phyloP scores from a whole-genome alignment of 2,888 invertebrate genomes.

The Lasioglossum villosulum region DNA sequence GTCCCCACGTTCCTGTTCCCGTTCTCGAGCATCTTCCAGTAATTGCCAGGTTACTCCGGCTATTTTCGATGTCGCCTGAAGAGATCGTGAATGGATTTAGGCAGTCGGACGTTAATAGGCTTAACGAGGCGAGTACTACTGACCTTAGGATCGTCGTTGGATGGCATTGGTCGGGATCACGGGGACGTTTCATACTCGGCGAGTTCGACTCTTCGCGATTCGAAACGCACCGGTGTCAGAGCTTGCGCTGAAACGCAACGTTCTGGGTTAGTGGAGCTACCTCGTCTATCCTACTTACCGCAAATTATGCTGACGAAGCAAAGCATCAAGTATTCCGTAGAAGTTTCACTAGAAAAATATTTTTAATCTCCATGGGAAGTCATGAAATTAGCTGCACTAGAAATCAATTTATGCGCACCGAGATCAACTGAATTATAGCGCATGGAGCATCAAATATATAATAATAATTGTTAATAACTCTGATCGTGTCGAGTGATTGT shows the following conservation, averaged over 20 bases:
- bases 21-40: neutral
- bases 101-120: constrained; percentile 5
- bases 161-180: constrained; percentile 3
- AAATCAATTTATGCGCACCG: too few relatives aligned
- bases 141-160: constrained; percentile 2
- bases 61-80: constrained; percentile 15
- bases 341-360: neutral
- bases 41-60: constrained; percentile 7
- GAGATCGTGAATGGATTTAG: constrained; percentile 10
- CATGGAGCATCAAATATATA: too few relatives aligned
- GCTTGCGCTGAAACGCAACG: neutral
- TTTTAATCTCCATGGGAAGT: too few relatives aligned
- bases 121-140: constrained; percentile 17
- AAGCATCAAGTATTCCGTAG: neutral
- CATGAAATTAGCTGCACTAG: too few relatives aligned
- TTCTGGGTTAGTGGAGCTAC: neutral
- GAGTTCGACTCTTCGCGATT: neutral
- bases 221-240: neutral
- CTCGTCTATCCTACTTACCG: neutral
- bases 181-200: neutral
- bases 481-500: too few relatives aligned
- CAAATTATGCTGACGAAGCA: neutral
- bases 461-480: too few relatives aligned
- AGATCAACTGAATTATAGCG: too few relatives aligned
- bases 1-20: constrained; percentile 4